A percentile compares a stretch with the other conserved stretches of the same genome.
Evolutionary conservation across 2,113 vertebrate species (phyloP).

Genomic region (Rhombomys opimus): DNA sequence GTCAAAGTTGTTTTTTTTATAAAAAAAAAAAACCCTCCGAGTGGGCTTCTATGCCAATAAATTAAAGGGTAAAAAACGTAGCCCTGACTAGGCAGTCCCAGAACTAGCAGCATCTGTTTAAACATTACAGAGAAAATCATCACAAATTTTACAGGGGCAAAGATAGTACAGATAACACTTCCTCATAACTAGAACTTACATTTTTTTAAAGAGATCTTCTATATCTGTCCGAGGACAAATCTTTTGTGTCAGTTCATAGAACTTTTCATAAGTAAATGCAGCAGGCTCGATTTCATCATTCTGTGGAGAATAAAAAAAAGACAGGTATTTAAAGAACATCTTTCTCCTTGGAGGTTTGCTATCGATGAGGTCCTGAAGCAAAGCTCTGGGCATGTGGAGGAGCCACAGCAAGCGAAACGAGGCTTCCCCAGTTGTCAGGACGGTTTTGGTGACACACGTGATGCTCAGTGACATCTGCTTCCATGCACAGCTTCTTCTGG

Average conservation of each 20-base stretch:
- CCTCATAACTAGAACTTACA: conserved; percentile 89
- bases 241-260: conserved; percentile 99
- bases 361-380: not conserved
- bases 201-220: conserved; percentile 98
- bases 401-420: fast-evolving
- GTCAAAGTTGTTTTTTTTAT: conserved; percentile 77
- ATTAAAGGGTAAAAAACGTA: conserved; percentile 71
- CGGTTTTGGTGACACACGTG: not conserved
- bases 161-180: conserved; percentile 42
- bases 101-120: conserved; percentile 56
- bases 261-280: conserved; percentile 97
- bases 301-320: conserved; percentile 85
- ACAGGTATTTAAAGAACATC: not conserved
- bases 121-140: conserved; percentile 37
- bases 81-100: conserved; percentile 60
- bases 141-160: conserved; percentile 74
- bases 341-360: not conserved
- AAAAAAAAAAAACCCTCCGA: conserved; percentile 69
- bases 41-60: conserved; percentile 79
- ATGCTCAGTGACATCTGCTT: not conserved
- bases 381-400: not conserved
- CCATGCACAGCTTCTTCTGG: not conserved
- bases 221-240: conserved; percentile 99
- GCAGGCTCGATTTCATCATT: conserved; percentile 98
- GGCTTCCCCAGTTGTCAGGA: fast-evolving